phyloP scores from a whole-genome alignment of 1,140 invertebrate species.

The Odontomachus brunneus region DNA sequence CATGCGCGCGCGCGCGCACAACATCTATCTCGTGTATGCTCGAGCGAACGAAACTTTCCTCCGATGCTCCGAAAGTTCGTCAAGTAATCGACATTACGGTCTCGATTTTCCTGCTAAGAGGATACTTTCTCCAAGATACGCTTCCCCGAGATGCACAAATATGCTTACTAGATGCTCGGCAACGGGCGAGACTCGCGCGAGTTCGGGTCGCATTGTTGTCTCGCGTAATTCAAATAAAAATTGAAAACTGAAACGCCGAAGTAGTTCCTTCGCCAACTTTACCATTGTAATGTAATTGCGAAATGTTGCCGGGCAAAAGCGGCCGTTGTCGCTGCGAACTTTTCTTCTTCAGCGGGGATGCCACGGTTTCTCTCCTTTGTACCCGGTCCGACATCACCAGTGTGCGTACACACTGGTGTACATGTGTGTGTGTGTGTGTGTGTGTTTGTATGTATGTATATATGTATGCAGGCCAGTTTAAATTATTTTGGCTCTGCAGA shows the following conservation, averaged over 20 bases:
- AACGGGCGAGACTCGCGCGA: not conserved
- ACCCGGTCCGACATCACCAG: not conserved
- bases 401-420: not conserved
- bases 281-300: conserved; percentile 51
- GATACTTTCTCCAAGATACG: not conserved
- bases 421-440: too few species aligned
- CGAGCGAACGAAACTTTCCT: not conserved
- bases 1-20: too few species aligned
- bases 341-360: conserved; percentile 25
- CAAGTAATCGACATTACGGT: conserved; percentile 28
- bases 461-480: not conserved
- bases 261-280: conserved; percentile 32
- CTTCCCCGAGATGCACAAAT: conserved; percentile 32
- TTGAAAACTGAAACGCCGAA: conserved; percentile 52
- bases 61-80: conserved; percentile 17
- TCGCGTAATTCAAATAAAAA: conserved; percentile 53
- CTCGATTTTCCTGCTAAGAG: conserved; percentile 14
- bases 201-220: conserved; percentile 45
- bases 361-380: conserved; percentile 11
- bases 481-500: conserved; percentile 14
- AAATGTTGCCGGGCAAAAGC: conserved; percentile 37
- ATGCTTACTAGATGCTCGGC: conserved; percentile 18
- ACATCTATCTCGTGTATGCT: not conserved
- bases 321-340: conserved; percentile 31
- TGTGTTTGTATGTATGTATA: too few species aligned